Evolutionary conservation across 2,113 vertebrate species (phyloP).

Genomic region (Rallus limicola): DNA sequence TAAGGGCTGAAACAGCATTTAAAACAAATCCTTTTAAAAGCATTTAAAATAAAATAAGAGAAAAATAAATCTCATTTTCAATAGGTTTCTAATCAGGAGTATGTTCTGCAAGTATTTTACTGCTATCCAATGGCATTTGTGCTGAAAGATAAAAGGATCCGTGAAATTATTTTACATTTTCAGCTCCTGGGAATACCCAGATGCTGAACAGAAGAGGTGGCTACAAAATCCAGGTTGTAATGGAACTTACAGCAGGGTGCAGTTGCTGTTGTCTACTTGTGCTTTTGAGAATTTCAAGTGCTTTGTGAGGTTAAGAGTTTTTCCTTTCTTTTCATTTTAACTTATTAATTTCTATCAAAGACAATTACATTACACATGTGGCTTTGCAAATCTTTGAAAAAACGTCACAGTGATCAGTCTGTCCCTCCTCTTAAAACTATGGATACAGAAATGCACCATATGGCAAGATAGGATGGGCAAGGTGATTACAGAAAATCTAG

Average conservation of each 20-base stretch:
- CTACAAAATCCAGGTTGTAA: conserved; percentile 16
- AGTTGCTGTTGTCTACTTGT: neutral
- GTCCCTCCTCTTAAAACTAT: neutral
- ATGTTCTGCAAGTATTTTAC: conserved; percentile 25
- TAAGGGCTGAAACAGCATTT: conserved; percentile 7
- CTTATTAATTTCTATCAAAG: neutral
- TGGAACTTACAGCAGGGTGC: neutral
- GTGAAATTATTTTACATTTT: conserved; percentile 51
- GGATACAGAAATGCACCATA: neutral
- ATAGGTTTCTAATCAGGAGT: conserved; percentile 28
- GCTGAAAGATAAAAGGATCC: conserved; percentile 47
- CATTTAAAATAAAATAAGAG: neutral
- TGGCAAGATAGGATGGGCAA: neutral
- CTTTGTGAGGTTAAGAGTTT: neutral
- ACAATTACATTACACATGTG: neutral
- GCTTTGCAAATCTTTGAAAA: neutral
- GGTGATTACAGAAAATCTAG: conserved; percentile 2
- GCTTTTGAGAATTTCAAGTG: neutral
- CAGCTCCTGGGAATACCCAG: conserved; percentile 12
- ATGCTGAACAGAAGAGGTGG: conserved; percentile 25
- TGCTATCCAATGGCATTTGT: conserved; percentile 30
- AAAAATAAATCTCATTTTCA: neutral
- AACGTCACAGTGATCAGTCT: neutral
- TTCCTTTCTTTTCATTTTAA: neutral
- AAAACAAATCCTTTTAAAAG: neutral